These are phyloP conservation scores for Triplophysa yarkandensis DNA, from an alignment of 2,797 vertebrate species.

Conservation along the genomic window DNA sequence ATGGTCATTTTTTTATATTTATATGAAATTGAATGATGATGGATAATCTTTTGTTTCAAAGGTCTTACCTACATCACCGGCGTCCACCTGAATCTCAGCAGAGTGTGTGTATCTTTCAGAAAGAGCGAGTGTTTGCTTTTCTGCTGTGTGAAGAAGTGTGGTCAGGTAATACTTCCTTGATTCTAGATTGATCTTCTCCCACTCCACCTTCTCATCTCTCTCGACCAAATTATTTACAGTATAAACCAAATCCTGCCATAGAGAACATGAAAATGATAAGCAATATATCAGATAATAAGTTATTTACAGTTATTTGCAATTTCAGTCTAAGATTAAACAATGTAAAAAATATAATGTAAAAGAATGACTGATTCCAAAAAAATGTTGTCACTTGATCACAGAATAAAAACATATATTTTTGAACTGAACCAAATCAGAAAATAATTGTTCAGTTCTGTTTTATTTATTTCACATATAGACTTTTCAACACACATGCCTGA, in stretches of 20 bases:
- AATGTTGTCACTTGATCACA: too few species aligned
- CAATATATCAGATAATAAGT: too few species aligned
- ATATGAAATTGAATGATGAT: not conserved
- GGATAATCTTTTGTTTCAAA: not conserved
- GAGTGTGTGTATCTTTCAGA: constrained; percentile 78
- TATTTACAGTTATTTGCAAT: too few species aligned
- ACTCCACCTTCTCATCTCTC: constrained; percentile 82
- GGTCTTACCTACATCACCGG: constrained; percentile 85
- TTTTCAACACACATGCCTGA: too few species aligned
- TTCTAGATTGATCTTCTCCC: constrained; percentile 82
- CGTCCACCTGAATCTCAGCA: constrained; percentile 81
- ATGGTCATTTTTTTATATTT: not conserved
- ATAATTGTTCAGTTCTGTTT: too few species aligned
- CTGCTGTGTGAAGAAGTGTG: constrained; percentile 86
- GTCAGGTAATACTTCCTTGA: constrained; percentile 81
- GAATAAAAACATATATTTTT: too few species aligned
- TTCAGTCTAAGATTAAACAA: too few species aligned
- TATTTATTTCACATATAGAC: too few species aligned
- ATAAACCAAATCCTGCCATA: constrained; percentile 82
- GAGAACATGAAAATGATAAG: not conserved
- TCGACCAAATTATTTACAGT: constrained; percentile 91
- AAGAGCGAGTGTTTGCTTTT: constrained; percentile 78
- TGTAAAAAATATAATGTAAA: too few species aligned
- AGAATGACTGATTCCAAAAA: too few species aligned
- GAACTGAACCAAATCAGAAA: too few species aligned